Base-by-base conservation (phyloP, 1,140 invertebrate species). In the Cepaea nemoralis region DNA sequence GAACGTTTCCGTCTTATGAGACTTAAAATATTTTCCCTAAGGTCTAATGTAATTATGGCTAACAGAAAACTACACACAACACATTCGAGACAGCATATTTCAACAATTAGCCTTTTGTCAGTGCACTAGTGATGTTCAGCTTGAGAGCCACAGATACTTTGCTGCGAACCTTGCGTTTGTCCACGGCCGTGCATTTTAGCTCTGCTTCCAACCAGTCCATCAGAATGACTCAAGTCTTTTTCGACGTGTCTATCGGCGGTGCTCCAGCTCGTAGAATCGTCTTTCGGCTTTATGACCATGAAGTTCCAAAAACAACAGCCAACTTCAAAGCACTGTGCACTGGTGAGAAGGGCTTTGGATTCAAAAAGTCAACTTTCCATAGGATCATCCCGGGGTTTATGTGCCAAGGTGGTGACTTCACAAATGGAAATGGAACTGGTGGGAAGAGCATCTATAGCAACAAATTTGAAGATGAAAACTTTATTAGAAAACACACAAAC, bases 401-500 rank as follows among this genome's bases (percentile, higher is more conserved):
- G 89, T 96, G 96, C 91, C 98, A 99, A 93, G 92, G 92, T 67
- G 92, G 92, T 66, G 97, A 99, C 90, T 99, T 99, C 90, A 98
- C 97, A 80, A 95, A 96, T 48, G 82, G 84, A 27, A 86, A 91
- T 84, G 90, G 90, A 19, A 90, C 88, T 59, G 88, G 88, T 27
- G 98, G 97, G 75, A 97, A 97, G 92, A 98, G 97, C 84, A 98
- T 99, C 91, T 98, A 98, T 87, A 98, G 98, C n/a, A 94, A 94
- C 84, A 98, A 98, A 92, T 99, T 99, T 91, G 94, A 94, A 45
- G 98, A 99, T 92, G 98, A 99, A 92, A 99, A 99, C 94, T 99
- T 99, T 93, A 92, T 93, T 40, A 93, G 98, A 91, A 97, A 96
- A 92, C 98, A 99, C 93, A 97, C 95, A 83, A 96, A 96, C 82